Evolutionary conservation across 2,797 vertebrate species (phyloP).

Genomic region (Iguana delicatissima): DNA sequence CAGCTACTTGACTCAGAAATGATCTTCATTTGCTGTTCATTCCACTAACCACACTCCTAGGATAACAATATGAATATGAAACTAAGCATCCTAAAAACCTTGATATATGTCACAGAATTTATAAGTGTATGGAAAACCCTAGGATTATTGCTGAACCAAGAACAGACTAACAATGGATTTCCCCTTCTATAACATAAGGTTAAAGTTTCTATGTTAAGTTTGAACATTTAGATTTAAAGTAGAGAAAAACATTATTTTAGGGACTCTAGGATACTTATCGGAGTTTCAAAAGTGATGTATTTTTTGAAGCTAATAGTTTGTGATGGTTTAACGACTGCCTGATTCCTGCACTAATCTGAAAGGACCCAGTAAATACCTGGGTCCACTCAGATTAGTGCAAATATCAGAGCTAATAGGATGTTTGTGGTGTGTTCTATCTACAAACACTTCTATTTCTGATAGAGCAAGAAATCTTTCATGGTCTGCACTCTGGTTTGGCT

Average conservation of each 20-base stretch:
- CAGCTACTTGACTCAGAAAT: neutral
- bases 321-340: neutral
- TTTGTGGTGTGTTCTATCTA: neutral
- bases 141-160: neutral
- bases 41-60: neutral
- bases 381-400: neutral
- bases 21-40: neutral
- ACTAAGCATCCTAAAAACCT: neutral
- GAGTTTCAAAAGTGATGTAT: neutral
- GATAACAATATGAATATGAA: neutral
- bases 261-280: neutral
- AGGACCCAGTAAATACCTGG: neutral
- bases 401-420: neutral
- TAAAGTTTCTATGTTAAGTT: neutral
- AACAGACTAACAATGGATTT: neutral
- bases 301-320: neutral
- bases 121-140: neutral
- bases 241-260: neutral
- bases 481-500: neutral
- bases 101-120: neutral
- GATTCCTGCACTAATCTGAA: neutral
- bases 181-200: neutral
- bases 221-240: neutral
- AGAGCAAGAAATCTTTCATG: neutral
- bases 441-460: neutral